Conservation (phyloP, 2,888 invertebrate species). For the Mantis religiosa region DNA sequence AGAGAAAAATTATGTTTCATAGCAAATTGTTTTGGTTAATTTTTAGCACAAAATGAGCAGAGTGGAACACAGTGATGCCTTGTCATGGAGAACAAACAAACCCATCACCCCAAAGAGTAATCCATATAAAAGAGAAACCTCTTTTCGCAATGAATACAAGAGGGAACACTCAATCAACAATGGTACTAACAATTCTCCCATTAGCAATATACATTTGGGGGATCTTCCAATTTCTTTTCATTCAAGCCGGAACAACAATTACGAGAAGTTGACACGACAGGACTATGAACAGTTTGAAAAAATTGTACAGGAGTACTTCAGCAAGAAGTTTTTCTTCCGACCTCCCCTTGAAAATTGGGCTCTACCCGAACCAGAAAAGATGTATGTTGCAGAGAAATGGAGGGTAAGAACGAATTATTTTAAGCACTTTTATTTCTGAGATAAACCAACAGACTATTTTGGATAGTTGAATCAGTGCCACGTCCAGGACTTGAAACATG, state of each 20-base stretch:
- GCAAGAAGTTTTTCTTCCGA: conserved; percentile 27
- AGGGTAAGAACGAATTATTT: conserved; percentile 30
- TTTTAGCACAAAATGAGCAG: neutral
- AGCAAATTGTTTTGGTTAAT: neutral
- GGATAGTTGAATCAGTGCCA: too few relatives aligned
- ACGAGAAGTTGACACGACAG: conserved; percentile 10
- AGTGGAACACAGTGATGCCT: neutral
- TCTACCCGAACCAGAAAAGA: conserved; percentile 39
- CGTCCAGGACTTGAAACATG: too few relatives aligned
- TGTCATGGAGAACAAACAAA: neutral
- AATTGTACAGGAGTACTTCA: conserved; percentile 20
- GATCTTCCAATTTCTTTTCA: conserved; percentile 13
- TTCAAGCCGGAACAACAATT: neutral
- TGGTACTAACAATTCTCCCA: neutral
- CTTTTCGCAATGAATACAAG: neutral
- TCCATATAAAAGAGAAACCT: neutral
- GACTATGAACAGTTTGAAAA: conserved; percentile 15
- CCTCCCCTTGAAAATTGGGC: conserved; percentile 25
- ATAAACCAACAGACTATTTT: too few relatives aligned
- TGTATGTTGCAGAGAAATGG: conserved; percentile 47
- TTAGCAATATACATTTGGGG: neutral
- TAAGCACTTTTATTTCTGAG: neutral
- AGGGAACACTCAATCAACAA: neutral
- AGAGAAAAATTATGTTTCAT: neutral
- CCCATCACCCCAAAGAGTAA: neutral